Evolutionary conservation across 2,888 invertebrate species (phyloP).

Genomic region (Fabriciana adippe): DNA sequence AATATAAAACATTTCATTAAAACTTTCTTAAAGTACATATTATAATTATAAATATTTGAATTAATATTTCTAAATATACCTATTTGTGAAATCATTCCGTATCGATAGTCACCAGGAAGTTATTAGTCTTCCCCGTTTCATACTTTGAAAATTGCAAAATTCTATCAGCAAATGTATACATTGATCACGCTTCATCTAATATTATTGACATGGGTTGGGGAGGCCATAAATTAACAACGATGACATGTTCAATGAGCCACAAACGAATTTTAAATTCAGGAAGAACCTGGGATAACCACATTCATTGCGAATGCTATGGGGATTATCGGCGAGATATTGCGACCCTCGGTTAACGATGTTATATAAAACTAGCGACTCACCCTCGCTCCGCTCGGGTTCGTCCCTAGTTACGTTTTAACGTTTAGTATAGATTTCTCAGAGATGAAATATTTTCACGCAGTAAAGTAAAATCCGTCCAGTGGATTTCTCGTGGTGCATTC

Average conservation of each 20-base stretch:
- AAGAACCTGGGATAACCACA: slow-evolving; percentile 19
- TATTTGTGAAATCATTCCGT: too few species aligned
- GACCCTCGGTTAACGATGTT: slow-evolving; percentile 1
- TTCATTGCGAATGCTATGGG: slow-evolving; percentile 22
- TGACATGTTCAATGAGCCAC: slow-evolving; percentile 75
- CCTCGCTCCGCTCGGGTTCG: too few species aligned
- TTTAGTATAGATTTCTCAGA: too few species aligned
- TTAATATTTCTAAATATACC: too few species aligned
- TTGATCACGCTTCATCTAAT: slow-evolving; percentile 77
- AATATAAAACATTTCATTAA: too few species aligned
- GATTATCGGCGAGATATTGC: slow-evolving; percentile 18
- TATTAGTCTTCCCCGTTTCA: slow-evolving; percentile 20
- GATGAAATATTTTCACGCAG: too few species aligned
- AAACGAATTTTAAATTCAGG: slow-evolving; percentile 64
- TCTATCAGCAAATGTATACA: slow-evolving; percentile 51
- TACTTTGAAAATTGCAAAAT: slow-evolving; percentile 31
- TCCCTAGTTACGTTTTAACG: too few species aligned
- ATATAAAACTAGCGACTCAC: neutral
- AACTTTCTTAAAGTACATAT: too few species aligned
- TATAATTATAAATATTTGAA: too few species aligned
- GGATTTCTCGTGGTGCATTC: too few species aligned
- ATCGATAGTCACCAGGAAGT: slow-evolving; percentile 12
- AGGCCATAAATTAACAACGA: slow-evolving; percentile 66
- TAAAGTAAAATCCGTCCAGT: too few species aligned
- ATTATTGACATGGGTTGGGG: slow-evolving; percentile 67